These are phyloP conservation scores for Siniperca knerii DNA, from an alignment of 2,113 vertebrate genomes.

Conservation along the genomic window DNA sequence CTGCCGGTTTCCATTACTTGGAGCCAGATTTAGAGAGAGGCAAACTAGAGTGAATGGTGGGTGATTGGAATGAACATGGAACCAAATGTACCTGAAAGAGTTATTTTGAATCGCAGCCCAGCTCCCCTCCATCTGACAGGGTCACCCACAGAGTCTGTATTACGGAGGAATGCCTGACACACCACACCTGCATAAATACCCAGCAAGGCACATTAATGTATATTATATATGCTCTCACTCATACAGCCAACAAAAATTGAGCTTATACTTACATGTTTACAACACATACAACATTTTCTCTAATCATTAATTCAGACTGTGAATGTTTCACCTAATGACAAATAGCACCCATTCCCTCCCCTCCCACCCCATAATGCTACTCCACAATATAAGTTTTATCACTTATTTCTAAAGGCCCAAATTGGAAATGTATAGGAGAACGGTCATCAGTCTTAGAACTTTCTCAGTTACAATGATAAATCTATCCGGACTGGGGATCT, in stretches of 20 bases:
- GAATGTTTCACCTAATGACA: constrained; percentile 20
- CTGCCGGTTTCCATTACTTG: constrained; percentile 73
- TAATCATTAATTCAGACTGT: constrained; percentile 18
- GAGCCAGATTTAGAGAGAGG: constrained; percentile 55
- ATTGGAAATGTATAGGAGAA: constrained; percentile 41
- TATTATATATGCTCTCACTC: background rate
- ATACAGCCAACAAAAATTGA: background rate
- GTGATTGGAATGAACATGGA: constrained; percentile 64
- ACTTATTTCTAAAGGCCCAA: constrained; percentile 43
- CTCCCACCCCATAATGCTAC: background rate
- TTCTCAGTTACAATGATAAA: constrained; percentile 59
- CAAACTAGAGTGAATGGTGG: constrained; percentile 42
- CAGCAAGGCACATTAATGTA: background rate
- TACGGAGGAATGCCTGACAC: background rate
- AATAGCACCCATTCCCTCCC: constrained; percentile 5
- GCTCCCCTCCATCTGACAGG: constrained; percentile 26
- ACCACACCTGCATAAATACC: background rate
- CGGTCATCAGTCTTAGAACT: constrained; percentile 51
- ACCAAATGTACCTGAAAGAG: constrained; percentile 69
- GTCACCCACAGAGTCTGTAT: constrained; percentile 43
- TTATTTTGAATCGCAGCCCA: constrained; percentile 45
- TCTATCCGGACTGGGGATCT: constrained; percentile 51
- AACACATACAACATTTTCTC: background rate
- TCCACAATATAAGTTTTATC: constrained; percentile 37
- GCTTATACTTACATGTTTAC: background rate